Conservation (phyloP, 2,888 invertebrate genomes). For the Caenorhabditis macrosperma region DNA sequence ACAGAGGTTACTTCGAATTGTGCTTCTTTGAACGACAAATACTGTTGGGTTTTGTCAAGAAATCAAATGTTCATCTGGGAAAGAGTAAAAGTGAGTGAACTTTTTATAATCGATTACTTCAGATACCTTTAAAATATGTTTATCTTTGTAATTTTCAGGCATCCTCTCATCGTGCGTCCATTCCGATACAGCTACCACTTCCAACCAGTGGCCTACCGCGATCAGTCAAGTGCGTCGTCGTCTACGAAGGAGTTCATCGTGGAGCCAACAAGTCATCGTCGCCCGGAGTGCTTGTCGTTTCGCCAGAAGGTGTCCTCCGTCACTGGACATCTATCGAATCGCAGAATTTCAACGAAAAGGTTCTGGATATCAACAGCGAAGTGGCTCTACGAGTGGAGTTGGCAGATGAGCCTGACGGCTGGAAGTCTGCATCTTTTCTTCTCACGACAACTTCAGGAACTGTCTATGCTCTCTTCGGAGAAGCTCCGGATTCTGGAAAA, state of each 20-base stretch:
- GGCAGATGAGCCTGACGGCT: slow-evolving; percentile 16
- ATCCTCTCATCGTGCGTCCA: slow-evolving; percentile 21
- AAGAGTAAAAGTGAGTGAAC: slow-evolving; percentile 10
- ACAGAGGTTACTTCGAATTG: slow-evolving; percentile 41
- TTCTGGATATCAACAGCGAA: slow-evolving; percentile 53
- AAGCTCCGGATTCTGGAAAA: slow-evolving; percentile 12
- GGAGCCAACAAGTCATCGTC: neutral
- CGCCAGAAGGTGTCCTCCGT: slow-evolving; percentile 58
- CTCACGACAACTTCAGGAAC: slow-evolving; percentile 57
- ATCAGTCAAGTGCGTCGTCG: slow-evolving; percentile 50
- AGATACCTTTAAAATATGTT: neutral
- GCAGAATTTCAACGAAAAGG: slow-evolving; percentile 39
- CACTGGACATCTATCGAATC: slow-evolving; percentile 48
- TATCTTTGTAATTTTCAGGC: slow-evolving; percentile 2
- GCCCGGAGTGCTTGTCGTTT: slow-evolving; percentile 45
- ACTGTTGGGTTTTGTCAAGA: slow-evolving; percentile 55
- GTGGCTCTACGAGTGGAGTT: slow-evolving; percentile 49
- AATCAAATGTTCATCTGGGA: slow-evolving; percentile 57
- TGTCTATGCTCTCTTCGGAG: slow-evolving; percentile 38
- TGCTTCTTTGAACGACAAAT: slow-evolving; percentile 52
- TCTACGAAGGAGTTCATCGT: slow-evolving; percentile 30
- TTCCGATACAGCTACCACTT: slow-evolving; percentile 39
- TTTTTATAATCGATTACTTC: too few relatives aligned
- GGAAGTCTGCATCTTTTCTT: slow-evolving; percentile 35
- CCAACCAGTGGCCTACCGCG: slow-evolving; percentile 49